Conservation (phyloP, 1,140 invertebrate genomes). For the Drosophila mauritiana region DNA sequence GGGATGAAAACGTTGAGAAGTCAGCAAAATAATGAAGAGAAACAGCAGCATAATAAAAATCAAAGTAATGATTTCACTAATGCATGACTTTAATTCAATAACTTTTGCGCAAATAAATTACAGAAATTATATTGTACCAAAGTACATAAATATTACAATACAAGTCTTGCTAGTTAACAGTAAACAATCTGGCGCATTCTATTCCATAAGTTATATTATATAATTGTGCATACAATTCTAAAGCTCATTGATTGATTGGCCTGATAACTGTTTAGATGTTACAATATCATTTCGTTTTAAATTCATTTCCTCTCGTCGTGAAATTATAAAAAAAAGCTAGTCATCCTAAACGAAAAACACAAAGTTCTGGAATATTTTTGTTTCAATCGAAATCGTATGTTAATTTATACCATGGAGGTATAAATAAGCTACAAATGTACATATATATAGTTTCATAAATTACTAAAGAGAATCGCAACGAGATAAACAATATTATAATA, state of each 20-base stretch:
- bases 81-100: background rate
- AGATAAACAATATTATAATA: conserved; percentile 40
- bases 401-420: conserved; percentile 19
- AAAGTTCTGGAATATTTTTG: conserved; percentile 18
- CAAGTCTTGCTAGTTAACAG: too few relatives aligned
- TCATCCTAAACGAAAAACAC: background rate
- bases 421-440: conserved; percentile 2
- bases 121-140: background rate
- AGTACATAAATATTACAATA: background rate
- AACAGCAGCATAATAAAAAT: conserved; percentile 3
- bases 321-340: conserved; percentile 21
- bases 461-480: background rate
- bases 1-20: conserved; percentile 10
- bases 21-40: conserved; percentile 10
- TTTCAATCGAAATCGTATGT: conserved; percentile 14
- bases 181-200: too few relatives aligned
- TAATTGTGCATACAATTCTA: background rate
- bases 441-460: background rate
- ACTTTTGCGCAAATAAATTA: background rate
- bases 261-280: conserved; percentile 7
- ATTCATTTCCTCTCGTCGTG: conserved; percentile 20
- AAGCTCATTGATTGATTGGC: conserved; percentile 1
- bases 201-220: too few relatives aligned
- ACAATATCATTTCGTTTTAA: background rate
- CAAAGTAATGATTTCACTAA: background rate